Base-by-base conservation (phyloP, 2,113 vertebrate genomes). In the Coregonus clupeaformis region DNA sequence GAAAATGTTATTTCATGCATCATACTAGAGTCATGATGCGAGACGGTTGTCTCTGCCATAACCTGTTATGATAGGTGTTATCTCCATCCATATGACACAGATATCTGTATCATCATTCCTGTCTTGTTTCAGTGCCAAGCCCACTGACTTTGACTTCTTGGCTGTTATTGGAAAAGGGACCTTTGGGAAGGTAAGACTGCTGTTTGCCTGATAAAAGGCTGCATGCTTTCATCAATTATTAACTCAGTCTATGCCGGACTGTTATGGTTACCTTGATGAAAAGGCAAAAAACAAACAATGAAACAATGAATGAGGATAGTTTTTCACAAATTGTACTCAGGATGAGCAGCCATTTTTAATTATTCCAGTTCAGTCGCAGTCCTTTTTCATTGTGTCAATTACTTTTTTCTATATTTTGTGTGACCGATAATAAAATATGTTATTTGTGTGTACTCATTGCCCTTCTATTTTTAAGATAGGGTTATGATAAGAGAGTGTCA, bases 121-220 rank as follows among this genome's bases (percentile, higher is more conserved):
- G n/a, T 20, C 62, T 73, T 80, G 22, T 84, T 85, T 80, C 79
- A 94, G 92, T 84, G 92, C 91, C 76, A 88, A 81, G 32, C 92
- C 92, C 27, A 93, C 91, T 60, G 92, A 93, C 89, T 93, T 93
- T 83, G 92, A 93, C 85, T 93, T 93, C 76, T 75, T 93, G 74
- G 72, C 92, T 0, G 89, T 93, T 80, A 93, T 93, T 77, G 92
- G 92, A 30, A 93, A 93, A 84, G 92, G 92, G 65, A 93, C 92
- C 16, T 93, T 93, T 82, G 92, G 92, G 77, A 94, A 94, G 91
- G 93, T 93, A 47, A 47, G n/a, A 25, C 36, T 47, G 42, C 24
- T 69, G 36, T 69, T 42, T 75, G 36, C 74, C 77, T 70, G 77
- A 84, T 86, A 75, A 72, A 75, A 74, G 49, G 55, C n/a, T 60